Percentiles rank a stretch among this genome's conserved stretches.
phyloP scores from a whole-genome alignment of 2,113 vertebrate species.

The Cryptotis parvus region DNA sequence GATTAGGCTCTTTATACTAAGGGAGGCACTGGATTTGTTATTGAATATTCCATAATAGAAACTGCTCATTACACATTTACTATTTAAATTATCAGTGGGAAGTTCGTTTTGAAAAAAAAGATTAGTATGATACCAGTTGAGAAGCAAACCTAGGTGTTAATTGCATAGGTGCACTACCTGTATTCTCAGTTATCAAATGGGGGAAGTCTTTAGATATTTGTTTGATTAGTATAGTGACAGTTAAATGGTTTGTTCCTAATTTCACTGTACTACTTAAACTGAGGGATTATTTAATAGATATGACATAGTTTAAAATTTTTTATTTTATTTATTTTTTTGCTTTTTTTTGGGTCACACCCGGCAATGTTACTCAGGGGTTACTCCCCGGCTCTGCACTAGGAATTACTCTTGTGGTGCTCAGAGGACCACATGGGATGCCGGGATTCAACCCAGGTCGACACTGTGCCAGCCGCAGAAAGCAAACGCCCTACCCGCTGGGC shows the following conservation, averaged over 20 bases:
- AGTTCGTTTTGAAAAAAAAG: slow-evolving; percentile 9
- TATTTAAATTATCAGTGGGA: background rate
- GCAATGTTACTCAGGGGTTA: too few species aligned
- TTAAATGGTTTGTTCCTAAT: background rate
- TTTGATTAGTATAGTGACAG: background rate
- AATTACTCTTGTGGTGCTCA: too few species aligned
- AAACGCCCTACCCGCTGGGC: too few species aligned
- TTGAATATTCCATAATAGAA: background rate
- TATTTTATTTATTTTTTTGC: too few species aligned
- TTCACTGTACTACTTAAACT: background rate
- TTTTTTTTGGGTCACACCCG: too few species aligned
- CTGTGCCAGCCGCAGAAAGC: too few species aligned
- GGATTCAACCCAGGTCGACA: too few species aligned
- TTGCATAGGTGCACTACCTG: background rate
- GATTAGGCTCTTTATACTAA: background rate
- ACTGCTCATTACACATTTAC: background rate
- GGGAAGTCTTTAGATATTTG: background rate
- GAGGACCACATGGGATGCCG: too few species aligned
- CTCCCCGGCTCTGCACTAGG: too few species aligned
- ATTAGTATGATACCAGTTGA: background rate
- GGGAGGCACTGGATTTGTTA: background rate
- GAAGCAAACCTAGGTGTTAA: background rate
- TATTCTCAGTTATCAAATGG: background rate
- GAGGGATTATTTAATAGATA: slow-evolving; percentile 6
- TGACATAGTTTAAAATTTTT: background rate